phyloP scores from a whole-genome alignment of 1,140 invertebrate genomes.

The Halictus rubicundus region DNA sequence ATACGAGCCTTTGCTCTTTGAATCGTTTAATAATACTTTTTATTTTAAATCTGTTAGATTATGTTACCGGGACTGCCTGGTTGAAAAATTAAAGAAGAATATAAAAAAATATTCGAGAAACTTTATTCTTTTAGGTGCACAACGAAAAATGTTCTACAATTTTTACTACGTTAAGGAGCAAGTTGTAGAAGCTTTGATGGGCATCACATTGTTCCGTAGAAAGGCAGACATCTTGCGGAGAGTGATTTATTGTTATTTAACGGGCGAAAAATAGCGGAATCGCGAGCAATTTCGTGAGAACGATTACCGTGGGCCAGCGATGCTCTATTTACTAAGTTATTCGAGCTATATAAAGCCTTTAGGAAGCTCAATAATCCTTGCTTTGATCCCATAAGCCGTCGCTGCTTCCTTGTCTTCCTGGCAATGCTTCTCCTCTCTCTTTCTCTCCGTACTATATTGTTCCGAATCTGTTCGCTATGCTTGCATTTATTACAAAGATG shows the following conservation, averaged over 20 bases:
- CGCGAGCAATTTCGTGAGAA: neutral
- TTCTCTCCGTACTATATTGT: neutral
- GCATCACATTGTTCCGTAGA: too few species aligned
- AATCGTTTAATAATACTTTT: too few species aligned
- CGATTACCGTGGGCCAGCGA: neutral
- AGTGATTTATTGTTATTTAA: neutral
- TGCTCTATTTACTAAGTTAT: slow-evolving; percentile 1
- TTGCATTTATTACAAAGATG: neutral
- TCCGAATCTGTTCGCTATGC: neutral
- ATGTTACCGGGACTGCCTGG: too few species aligned
- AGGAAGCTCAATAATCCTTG: neutral
- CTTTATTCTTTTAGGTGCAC: too few species aligned
- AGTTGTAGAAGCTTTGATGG: too few species aligned
- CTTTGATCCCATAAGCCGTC: neutral
- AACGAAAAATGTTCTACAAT: too few species aligned
- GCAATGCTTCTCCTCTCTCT: neutral
- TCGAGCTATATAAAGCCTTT: neutral
- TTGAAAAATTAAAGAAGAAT: too few species aligned
- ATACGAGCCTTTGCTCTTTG: too few species aligned
- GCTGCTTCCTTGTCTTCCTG: neutral
- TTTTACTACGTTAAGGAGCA: too few species aligned
- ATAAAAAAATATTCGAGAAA: too few species aligned
- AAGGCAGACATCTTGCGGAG: too few species aligned
- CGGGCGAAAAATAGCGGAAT: neutral
- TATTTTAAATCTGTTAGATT: too few species aligned